Percentiles rank a stretch among this genome's conserved stretches.
Conservation (phyloP, 2,797 vertebrate genomes). For the Onychomys torridus region DNA sequence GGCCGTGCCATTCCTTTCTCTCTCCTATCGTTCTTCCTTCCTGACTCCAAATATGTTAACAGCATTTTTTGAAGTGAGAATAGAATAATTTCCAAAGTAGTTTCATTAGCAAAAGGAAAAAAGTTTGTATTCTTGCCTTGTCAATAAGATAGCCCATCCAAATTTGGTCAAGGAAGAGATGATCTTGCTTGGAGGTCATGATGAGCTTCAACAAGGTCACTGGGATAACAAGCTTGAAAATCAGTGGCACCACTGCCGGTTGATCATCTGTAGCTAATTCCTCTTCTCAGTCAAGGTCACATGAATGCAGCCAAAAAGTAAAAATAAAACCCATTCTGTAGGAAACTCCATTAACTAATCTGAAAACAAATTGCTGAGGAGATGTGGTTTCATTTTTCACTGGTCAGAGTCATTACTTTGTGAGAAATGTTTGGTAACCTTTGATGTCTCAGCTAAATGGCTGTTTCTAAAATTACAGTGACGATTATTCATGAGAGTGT, state of each 20-base stretch:
- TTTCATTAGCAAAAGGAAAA: neutral
- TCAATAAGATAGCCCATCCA: neutral
- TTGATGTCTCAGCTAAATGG: conserved; percentile 82
- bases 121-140: neutral
- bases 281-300: conserved; percentile 72
- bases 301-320: conserved; percentile 71
- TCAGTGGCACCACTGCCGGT: neutral
- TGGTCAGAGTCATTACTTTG: conserved; percentile 77
- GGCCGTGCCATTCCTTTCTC: neutral
- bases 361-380: conserved; percentile 76
- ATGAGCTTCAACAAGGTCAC: neutral
- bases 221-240: conserved; percentile 52
- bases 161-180: neutral
- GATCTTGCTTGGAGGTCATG: neutral
- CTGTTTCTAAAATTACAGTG: conserved; percentile 81
- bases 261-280: conserved; percentile 46
- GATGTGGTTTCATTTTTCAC: conserved; percentile 81
- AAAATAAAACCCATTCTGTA: conserved; percentile 72
- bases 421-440: conserved; percentile 78
- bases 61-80: neutral
- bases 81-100: neutral
- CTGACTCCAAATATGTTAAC: neutral
- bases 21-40: neutral
- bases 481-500: conserved; percentile 77
- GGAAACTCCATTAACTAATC: conserved; percentile 77